Base-by-base conservation (phyloP, 1,140 invertebrate species). In the Tenebrio molitor region DNA sequence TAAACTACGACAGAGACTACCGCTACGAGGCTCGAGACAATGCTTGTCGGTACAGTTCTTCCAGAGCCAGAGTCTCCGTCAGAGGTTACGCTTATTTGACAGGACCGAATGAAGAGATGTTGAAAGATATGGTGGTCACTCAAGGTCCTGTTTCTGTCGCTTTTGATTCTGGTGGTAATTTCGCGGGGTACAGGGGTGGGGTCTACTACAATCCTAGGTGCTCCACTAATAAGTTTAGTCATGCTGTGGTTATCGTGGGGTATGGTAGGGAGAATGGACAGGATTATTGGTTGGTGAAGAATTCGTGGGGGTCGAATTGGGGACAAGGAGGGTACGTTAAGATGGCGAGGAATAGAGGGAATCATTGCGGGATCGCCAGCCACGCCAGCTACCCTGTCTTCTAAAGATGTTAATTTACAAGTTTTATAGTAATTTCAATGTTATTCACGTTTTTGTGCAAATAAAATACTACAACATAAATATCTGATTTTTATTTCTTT, bases 321-420 rank as follows among this genome's bases (percentile, higher is more conserved):
- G 96, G 96, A 21, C 86, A 91, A 21, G 78, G 91, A 1, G 96
- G 96, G 16, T 98, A 95, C 85, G 93, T 98, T 75, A 91, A 92
- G 84, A 97, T 99, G 90, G 86, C 92, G 2, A 88, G 95, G 75
- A 97, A 97, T 84, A 88, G 89, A 76, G 77, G 92, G 0, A 98
- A 98, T 82, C 89, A 93, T 78, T 98, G 96, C 84, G 96, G 96
- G 78, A 91, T 98, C 82, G 95, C 96, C 21, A 89, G 90, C n/a
- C 81, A 85, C 58, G 92, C 96, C 69, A 92, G 90, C 76, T 95
- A 93, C 84, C 94, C 94, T 36, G 84, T 94, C 69, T 93, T 95
- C 73, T 95, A 90, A 87, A 67, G 1, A 16, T 44, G 7, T 14
- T 44, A 1, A 6, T 44, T 44, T 15, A 41, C 2, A 41, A 41